A percentile compares a stretch with the other conserved stretches of the same genome.
Conservation (phyloP, 2,113 vertebrate genomes). For the Laticauda laticaudata region DNA sequence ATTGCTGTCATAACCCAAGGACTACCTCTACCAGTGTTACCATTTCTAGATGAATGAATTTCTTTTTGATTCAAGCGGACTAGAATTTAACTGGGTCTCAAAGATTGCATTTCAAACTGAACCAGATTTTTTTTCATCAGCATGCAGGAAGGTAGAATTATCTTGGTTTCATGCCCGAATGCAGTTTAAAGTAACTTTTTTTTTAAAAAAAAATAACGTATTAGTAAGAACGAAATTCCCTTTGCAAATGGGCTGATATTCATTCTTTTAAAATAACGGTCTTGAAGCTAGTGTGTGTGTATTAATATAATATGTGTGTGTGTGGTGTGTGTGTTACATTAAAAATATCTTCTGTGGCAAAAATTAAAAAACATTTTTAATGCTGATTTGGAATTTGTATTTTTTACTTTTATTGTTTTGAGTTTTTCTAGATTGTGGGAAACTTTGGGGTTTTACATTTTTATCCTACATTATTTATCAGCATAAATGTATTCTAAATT, state of each 20-base stretch:
- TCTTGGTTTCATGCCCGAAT: neutral
- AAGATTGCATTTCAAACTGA: neutral
- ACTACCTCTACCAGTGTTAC: neutral
- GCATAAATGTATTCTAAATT: neutral
- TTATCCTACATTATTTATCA: neutral
- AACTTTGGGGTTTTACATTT: neutral
- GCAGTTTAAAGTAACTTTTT: neutral
- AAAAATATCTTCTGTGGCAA: no score
- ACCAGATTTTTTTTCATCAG: neutral
- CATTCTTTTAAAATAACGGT: neutral
- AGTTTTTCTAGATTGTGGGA: neutral
- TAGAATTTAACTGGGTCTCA: neutral
- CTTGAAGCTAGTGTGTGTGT: neutral
- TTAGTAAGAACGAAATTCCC: neutral
- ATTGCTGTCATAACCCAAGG: neutral
- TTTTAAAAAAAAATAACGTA: neutral
- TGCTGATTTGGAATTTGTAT: neutral
- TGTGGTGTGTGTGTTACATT: no score
- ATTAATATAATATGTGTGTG: no score
- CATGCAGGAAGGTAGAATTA: neutral
- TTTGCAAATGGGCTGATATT: neutral
- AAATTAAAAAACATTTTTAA: neutral
- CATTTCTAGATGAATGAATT: neutral
- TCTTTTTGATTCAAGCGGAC: neutral
- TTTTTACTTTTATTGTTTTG: neutral